phyloP scores from a whole-genome alignment of 2,113 vertebrate genomes.

The Pachypanchax playfairii region DNA sequence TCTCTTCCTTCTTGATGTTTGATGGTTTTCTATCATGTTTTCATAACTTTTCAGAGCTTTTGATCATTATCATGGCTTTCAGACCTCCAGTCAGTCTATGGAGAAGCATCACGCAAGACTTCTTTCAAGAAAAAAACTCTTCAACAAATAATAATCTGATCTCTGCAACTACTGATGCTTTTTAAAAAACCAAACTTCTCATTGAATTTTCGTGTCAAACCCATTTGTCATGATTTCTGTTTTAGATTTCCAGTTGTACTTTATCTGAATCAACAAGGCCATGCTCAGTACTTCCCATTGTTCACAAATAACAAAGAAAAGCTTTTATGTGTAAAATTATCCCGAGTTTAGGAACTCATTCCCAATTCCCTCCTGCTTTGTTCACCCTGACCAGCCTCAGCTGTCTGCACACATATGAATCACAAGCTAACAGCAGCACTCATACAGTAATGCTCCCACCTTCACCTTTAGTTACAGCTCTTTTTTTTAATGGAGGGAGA shows the following conservation, averaged over 20 bases:
- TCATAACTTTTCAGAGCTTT: too few relatives aligned
- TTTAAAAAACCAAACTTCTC: background rate
- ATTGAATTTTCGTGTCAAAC: slow-evolving; percentile 7
- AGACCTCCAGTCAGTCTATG: too few relatives aligned
- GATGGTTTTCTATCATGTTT: too few relatives aligned
- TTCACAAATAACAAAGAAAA: slow-evolving; percentile 21
- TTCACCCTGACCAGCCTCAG: slow-evolving; percentile 42
- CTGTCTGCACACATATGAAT: slow-evolving; percentile 35
- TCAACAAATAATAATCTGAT: too few relatives aligned
- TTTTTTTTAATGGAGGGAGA: slow-evolving; percentile 20
- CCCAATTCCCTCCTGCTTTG: slow-evolving; percentile 38
- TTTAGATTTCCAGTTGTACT: background rate
- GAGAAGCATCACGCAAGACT: too few relatives aligned
- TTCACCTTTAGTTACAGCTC: slow-evolving; percentile 31
- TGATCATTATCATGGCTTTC: too few relatives aligned
- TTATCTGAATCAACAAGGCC: slow-evolving; percentile 8
- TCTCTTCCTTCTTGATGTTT: too few relatives aligned
- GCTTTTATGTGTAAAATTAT: slow-evolving; percentile 16
- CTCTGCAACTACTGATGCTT: too few relatives aligned
- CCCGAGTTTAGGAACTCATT: slow-evolving; percentile 30
- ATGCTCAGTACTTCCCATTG: background rate
- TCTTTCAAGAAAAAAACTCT: too few relatives aligned
- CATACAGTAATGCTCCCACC: slow-evolving; percentile 32
- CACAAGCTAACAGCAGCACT: slow-evolving; percentile 24
- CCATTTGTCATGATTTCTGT: slow-evolving; percentile 14